Evolutionary conservation across 2,113 vertebrate genomes (phyloP), one percentile per base, ranked within the genome.

Genomic region (Colius striatus): DNA sequence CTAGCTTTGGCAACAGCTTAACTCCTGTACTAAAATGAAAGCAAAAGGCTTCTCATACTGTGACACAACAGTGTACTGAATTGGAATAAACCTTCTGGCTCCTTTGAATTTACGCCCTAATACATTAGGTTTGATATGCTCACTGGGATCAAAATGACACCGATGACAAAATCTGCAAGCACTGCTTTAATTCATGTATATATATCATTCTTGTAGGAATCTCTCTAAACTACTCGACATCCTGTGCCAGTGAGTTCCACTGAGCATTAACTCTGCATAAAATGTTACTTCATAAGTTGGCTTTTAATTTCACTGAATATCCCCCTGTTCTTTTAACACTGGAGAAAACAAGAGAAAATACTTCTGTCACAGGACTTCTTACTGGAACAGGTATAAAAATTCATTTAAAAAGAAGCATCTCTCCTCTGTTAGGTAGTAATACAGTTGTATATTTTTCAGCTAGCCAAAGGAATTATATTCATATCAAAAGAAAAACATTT

Each of bases 401-500:
- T 34, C 54, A 50, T 84, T 84, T 13, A 78, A 83, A 61, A 71
- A 79, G 84, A 89, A 78, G 45, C 36, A 83, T 29, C n/a, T 84
- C 76, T 80, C 70, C 62, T 77, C 65, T 92, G 48, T 66, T 67
- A 86, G 66, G 66, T 27, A 75, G 58, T 38, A 96, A 89, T 41
- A 78, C 65, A 84, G 51, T 79, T 74, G 62, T 1, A 2, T 65
- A 78, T 66, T 72, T 89, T 84, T 73, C 70, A 84, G 65, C 76
- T 76, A 89, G 81, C 23, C 76, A 86, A 95, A 94, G 53, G 50
- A 90, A 90, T 65, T 93, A 41, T 68, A 70, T 54, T 86, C 19
- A 50, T 94, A 88, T 89, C 57, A 96, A 95, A 96, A 96, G 68
- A 97, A 95, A 95, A 92, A 81, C 91, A 96, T 97, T 95, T 96